phyloP scores from a whole-genome alignment of 2,888 invertebrate species.

The Himalopsyche tibetana region DNA sequence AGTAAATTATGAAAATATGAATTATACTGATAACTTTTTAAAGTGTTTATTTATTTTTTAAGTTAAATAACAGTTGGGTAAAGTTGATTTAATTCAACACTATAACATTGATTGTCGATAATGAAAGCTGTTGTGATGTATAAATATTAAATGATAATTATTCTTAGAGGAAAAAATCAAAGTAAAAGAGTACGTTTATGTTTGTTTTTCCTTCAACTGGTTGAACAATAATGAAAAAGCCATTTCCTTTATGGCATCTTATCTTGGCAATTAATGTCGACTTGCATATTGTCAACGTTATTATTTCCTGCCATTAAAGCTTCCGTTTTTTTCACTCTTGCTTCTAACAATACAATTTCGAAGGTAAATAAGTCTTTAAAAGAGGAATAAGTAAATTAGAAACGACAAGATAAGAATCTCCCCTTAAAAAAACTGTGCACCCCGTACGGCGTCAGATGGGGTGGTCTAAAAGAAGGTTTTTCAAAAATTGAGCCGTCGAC shows the following conservation, averaged over 20 bases:
- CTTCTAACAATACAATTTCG: slow-evolving; percentile 69
- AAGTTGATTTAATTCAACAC: not conserved
- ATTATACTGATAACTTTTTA: too few species aligned
- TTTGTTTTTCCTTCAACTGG: slow-evolving; percentile 40
- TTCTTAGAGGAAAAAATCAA: not conserved
- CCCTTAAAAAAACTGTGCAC: slow-evolving; percentile 74
- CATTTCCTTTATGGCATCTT: slow-evolving; percentile 61
- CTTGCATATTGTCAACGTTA: slow-evolving; percentile 64
- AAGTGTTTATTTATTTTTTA: too few species aligned
- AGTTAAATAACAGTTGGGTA: too few species aligned
- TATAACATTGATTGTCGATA: not conserved
- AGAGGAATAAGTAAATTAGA: slow-evolving; percentile 89
- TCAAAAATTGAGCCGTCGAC: slow-evolving; percentile 62
- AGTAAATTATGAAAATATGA: too few species aligned
- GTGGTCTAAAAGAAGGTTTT: slow-evolving; percentile 70
- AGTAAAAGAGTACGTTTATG: not conserved
- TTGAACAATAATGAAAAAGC: slow-evolving; percentile 61
- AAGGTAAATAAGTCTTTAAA: slow-evolving; percentile 86
- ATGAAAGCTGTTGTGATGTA: not conserved
- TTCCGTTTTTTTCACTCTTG: slow-evolving; percentile 67
- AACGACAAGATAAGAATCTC: slow-evolving; percentile 87
- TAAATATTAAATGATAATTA: not conserved
- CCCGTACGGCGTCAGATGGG: slow-evolving; percentile 70
- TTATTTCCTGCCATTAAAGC: slow-evolving; percentile 60
- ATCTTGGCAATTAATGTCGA: slow-evolving; percentile 65